Conservation (phyloP, 92 coral and sea anemone species). For the Palythoa grandiflora region DNA sequence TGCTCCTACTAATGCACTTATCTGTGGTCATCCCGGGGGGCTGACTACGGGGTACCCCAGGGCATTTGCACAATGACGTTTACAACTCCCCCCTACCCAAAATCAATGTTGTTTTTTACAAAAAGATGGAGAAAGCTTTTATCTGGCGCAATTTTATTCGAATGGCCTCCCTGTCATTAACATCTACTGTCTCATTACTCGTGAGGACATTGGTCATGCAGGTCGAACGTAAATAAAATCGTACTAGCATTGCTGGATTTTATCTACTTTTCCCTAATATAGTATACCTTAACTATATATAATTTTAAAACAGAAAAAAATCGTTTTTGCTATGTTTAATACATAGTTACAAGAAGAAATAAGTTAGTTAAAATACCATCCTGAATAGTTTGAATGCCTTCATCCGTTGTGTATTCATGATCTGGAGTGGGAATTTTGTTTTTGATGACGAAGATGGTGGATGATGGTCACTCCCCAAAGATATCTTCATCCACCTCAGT, state of each 20-base stretch:
- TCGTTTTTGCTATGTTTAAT: constrained; percentile 19
- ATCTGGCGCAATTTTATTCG: constrained; percentile 22
- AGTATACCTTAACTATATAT: constrained; percentile 16
- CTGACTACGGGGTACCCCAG: constrained; percentile 32
- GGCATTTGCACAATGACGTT: constrained; percentile 34
- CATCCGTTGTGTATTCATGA: constrained; percentile 22
- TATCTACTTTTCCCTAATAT: constrained; percentile 19
- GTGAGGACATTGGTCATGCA: constrained; percentile 22
- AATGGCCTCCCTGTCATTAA: constrained; percentile 19
- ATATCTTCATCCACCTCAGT: constrained; percentile 24
- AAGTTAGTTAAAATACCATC: constrained; percentile 18
- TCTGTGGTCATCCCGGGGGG: constrained; percentile 22
- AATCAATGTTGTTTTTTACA: not conserved
- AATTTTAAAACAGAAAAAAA: constrained; percentile 17
- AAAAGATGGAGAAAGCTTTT: constrained; percentile 22
- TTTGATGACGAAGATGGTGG: constrained; percentile 24
- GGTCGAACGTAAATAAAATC: constrained; percentile 19
- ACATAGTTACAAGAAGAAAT: constrained; percentile 21
- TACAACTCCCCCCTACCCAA: constrained; percentile 32
- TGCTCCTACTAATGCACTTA: constrained; percentile 28
- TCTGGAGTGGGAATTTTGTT: constrained; percentile 18
- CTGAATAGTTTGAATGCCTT: constrained; percentile 22
- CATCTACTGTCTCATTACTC: constrained; percentile 24
- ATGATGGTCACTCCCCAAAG: constrained; percentile 23
- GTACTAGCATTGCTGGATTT: constrained; percentile 22